These are phyloP conservation scores for Anguilla rostrata DNA, from an alignment of 2,113 vertebrate species.

Conservation along the genomic window DNA sequence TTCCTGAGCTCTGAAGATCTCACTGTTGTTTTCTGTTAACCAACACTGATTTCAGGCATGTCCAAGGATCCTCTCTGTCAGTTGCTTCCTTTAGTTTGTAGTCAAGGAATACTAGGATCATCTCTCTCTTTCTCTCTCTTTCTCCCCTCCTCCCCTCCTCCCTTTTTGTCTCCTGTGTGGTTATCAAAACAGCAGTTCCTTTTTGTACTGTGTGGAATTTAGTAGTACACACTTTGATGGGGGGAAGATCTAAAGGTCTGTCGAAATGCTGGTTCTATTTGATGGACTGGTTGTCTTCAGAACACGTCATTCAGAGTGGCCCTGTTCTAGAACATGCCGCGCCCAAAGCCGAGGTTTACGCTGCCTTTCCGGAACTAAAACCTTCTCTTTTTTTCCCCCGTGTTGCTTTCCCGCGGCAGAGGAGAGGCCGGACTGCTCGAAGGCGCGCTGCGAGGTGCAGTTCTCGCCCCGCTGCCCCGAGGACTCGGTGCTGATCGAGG, in stretches of 20 bases:
- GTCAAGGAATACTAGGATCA: neutral
- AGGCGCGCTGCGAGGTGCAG: slow-evolving; percentile 87
- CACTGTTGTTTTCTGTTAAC: neutral
- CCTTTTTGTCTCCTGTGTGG: neutral
- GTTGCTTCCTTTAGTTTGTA: neutral
- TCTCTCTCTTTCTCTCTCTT: neutral
- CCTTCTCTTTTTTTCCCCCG: slow-evolving; percentile 29
- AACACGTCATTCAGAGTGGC: no score
- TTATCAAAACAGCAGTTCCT: neutral
- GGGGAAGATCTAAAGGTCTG: neutral
- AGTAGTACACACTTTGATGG: neutral
- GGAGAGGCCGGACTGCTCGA: slow-evolving; percentile 87
- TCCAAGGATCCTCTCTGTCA: neutral
- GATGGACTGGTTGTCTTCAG: neutral
- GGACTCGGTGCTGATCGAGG: slow-evolving; percentile 87
- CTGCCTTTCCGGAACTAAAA: neutral
- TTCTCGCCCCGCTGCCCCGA: slow-evolving; percentile 88
- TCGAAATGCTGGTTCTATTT: neutral
- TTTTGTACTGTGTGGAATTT: neutral
- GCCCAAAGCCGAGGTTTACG: no score
- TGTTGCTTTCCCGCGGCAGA: slow-evolving; percentile 70
- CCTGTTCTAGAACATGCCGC: no score
- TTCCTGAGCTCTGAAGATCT: neutral
- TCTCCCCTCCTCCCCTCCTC: neutral
- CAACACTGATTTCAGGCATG: neutral